Percentiles rank a stretch among this genome's conserved stretches.
These are phyloP conservation scores for Trissolcus basalis DNA, from an alignment of 1,140 invertebrate genomes.

Conservation along the genomic window DNA sequence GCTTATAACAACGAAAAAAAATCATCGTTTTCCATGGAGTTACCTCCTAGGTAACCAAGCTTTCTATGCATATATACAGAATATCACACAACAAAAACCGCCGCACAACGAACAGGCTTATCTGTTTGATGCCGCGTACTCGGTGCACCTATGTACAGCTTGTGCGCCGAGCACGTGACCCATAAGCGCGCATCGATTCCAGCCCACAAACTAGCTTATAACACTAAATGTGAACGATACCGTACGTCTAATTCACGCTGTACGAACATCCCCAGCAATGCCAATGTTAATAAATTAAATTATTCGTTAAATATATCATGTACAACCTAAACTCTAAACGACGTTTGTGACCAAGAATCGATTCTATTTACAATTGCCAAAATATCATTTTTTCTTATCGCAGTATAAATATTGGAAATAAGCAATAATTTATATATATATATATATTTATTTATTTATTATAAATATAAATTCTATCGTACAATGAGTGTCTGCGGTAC, in stretches of 20 bases:
- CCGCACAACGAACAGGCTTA: constrained; percentile 54
- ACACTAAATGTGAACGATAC: constrained; percentile 15
- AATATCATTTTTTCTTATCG: not conserved
- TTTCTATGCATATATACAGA: constrained; percentile 65
- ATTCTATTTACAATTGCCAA: constrained; percentile 51
- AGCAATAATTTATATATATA: constrained; percentile 45
- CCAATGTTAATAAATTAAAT: constrained; percentile 47
- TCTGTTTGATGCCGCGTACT: constrained; percentile 32
- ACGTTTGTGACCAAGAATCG: constrained; percentile 42
- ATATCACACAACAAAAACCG: constrained; percentile 71
- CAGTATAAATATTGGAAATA: constrained; percentile 38
- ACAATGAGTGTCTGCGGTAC: constrained; percentile 31
- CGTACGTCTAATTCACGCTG: constrained; percentile 32
- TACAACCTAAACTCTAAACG: constrained; percentile 20
- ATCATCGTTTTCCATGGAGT: constrained; percentile 56
- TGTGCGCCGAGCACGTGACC: constrained; percentile 36
- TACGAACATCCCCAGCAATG: constrained; percentile 21
- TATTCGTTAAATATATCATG: constrained; percentile 34
- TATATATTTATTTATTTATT: no score
- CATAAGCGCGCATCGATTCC: constrained; percentile 41
- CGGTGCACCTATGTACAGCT: constrained; percentile 42
- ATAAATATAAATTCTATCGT: constrained; percentile 43
- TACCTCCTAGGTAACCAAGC: constrained; percentile 61
- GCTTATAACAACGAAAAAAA: constrained; percentile 62
- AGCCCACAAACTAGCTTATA: constrained; percentile 31